A percentile compares a stretch with the other conserved stretches of the same genome.
Conservation (phyloP, 2,888 invertebrate genomes). For the Epinotia ramella region DNA sequence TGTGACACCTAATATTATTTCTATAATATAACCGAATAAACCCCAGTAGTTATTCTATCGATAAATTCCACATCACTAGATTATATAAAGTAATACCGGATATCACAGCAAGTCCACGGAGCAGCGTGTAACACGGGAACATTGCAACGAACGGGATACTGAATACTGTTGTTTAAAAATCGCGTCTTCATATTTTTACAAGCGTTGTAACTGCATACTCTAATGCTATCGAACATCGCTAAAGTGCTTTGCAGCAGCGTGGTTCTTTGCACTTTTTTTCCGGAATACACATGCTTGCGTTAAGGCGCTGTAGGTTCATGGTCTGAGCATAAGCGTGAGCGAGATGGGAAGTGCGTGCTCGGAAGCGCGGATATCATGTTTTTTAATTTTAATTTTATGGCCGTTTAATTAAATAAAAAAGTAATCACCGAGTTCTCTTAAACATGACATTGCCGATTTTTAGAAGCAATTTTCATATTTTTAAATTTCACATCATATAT, state of each 20-base stretch:
- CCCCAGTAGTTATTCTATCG: not conserved
- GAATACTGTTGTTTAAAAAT: conserved; percentile 30
- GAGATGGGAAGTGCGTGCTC: too few species aligned
- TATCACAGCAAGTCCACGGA: conserved; percentile 34
- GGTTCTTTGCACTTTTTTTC: not conserved
- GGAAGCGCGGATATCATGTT: too few species aligned
- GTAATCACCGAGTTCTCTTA: too few species aligned
- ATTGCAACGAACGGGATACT: conserved; percentile 15
- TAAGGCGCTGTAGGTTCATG: too few species aligned
- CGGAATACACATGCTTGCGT: not conserved
- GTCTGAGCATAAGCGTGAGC: too few species aligned
- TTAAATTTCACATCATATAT: too few species aligned
- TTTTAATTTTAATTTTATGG: too few species aligned
- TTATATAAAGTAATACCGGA: conserved; percentile 37
- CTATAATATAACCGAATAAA: too few species aligned
- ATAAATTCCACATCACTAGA: conserved; percentile 26
- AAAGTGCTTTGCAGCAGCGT: not conserved
- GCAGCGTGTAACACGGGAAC: conserved; percentile 29
- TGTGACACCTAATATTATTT: too few species aligned
- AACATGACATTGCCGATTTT: too few species aligned
- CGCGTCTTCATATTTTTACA: not conserved
- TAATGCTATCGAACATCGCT: conserved; percentile 1
- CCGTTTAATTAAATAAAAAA: too few species aligned
- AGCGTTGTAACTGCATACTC: not conserved
- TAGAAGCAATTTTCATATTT: too few species aligned